phyloP scores from a whole-genome alignment of 1,140 invertebrate species.

The Trypoxylus dichotomus region DNA sequence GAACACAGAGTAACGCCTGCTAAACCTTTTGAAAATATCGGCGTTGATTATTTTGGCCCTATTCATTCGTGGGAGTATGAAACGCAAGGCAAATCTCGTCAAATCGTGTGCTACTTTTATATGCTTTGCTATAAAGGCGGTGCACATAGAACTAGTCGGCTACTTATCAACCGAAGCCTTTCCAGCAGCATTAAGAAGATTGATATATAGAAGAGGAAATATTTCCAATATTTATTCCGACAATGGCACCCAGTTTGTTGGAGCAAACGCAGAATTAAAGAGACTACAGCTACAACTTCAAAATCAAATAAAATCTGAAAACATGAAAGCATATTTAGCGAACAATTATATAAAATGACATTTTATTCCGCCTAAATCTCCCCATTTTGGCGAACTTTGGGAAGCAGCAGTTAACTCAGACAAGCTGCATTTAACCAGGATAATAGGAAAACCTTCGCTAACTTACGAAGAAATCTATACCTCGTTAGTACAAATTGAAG shows the following conservation, averaged over 20 bases:
- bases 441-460: constrained; percentile 19
- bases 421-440: constrained; percentile 22
- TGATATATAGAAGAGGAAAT: constrained; percentile 45
- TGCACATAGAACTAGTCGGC: constrained; percentile 50
- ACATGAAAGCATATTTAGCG: constrained; percentile 1
- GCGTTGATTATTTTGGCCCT: constrained; percentile 32
- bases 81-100: not conserved
- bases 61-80: constrained; percentile 1
- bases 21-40: constrained; percentile 27
- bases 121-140: constrained; percentile 40
- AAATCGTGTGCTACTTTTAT: constrained; percentile 39
- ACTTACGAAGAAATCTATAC: constrained; percentile 28
- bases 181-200: constrained; percentile 47
- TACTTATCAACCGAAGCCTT: constrained; percentile 46
- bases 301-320: not conserved
- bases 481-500: constrained; percentile 28
- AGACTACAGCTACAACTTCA: constrained; percentile 23
- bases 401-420: constrained; percentile 29
- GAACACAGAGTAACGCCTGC: not conserved
- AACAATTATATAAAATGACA: constrained; percentile 35
- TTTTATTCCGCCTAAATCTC: constrained; percentile 47
- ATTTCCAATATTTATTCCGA: constrained; percentile 45
- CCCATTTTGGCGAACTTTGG: no score
- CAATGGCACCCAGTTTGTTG: constrained; percentile 50
- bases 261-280: constrained; percentile 40